These are phyloP conservation scores for Hypena proboscidalis DNA, from an alignment of 2,888 invertebrate species.

Conservation along the genomic window DNA sequence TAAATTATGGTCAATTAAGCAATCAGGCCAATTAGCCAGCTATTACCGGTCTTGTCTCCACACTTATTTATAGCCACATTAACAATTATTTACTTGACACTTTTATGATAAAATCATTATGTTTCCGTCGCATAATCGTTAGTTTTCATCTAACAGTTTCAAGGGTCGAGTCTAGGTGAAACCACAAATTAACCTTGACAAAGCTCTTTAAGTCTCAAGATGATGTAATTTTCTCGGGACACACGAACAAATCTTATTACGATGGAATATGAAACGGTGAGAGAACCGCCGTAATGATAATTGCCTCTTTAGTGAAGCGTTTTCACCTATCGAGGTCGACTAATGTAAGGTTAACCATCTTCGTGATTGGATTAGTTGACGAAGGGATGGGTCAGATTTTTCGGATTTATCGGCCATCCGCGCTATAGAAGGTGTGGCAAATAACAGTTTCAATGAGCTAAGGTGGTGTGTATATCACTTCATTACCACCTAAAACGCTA, in stretches of 20 bases:
- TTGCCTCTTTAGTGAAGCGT: constrained; percentile 13
- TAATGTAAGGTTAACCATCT: neutral
- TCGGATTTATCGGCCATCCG: too few species aligned
- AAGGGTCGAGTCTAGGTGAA: constrained; percentile 13
- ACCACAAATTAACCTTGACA: constrained; percentile 27
- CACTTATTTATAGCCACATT: too few species aligned
- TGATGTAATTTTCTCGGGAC: constrained; percentile 30
- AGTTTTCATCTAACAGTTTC: constrained; percentile 26
- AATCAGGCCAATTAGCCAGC: too few species aligned
- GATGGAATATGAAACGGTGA: constrained; percentile 23
- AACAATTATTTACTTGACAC: constrained; percentile 8
- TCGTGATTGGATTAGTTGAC: too few species aligned
- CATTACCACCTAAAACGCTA: too few species aligned
- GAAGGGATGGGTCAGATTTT: too few species aligned
- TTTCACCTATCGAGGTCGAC: neutral
- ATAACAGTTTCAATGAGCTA: too few species aligned
- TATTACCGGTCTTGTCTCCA: too few species aligned
- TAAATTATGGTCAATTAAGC: too few species aligned
- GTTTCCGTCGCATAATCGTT: constrained; percentile 11
- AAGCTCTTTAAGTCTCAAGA: constrained; percentile 17
- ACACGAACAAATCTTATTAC: constrained; percentile 34
- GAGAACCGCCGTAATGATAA: constrained; percentile 22
- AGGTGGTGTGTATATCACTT: too few species aligned
- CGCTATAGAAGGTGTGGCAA: too few species aligned
- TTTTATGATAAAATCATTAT: constrained; percentile 12